Evolutionary conservation across 2,888 invertebrate genomes (phyloP).

Genomic region (Tinea trinotella): DNA sequence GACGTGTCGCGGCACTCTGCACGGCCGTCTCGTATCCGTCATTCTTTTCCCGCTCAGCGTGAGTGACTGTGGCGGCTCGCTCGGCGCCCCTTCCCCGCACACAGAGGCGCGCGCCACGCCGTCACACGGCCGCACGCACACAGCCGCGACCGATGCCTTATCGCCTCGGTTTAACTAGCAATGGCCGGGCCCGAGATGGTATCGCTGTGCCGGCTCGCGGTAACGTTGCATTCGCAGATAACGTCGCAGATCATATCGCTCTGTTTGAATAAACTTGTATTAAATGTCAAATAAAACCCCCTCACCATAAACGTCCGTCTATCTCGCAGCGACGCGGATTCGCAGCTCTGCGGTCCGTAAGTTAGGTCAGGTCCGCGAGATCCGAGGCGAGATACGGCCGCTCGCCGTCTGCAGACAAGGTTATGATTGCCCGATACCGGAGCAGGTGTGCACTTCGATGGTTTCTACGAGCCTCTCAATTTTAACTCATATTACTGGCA

Average conservation of each 20-base stretch:
- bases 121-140: conserved; percentile 39
- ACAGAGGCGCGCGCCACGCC: conserved; percentile 31
- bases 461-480: conserved; percentile 5
- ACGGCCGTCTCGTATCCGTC: conserved; percentile 42
- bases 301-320: conserved; percentile 39
- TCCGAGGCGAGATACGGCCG: conserved; percentile 26
- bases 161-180: conserved; percentile 69
- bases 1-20: not conserved
- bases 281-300: conserved; percentile 70
- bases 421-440: conserved; percentile 10
- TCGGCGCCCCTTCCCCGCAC: conserved; percentile 49
- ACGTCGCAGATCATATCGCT: conserved; percentile 66
- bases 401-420: conserved; percentile 5
- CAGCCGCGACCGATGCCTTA: conserved; percentile 54
- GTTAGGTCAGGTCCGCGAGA: conserved; percentile 14
- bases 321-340: conserved; percentile 1
- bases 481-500: conserved; percentile 5
- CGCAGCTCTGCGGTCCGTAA: conserved; percentile 2
- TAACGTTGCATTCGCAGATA: conserved; percentile 73
- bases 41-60: conserved; percentile 67
- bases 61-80: conserved; percentile 59
- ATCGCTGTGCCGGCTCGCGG: conserved; percentile 61
- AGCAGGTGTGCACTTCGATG: conserved; percentile 12
- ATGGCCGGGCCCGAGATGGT: conserved; percentile 60
- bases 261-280: conserved; percentile 73